Base-by-base conservation (phyloP, 2,888 invertebrate genomes). In the Synanthedon myopaeformis region DNA sequence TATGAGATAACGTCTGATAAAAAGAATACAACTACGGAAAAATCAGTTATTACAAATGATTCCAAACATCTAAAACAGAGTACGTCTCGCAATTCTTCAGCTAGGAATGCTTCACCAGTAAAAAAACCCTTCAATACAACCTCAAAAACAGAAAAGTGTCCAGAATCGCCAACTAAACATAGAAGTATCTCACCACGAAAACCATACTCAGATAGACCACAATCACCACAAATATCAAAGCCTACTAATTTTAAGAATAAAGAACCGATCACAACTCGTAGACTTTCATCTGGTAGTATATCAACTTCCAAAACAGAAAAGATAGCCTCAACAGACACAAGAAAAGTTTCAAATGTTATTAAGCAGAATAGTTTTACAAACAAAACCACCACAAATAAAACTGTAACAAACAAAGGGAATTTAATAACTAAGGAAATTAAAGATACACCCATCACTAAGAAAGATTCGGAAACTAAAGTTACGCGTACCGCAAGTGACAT, bases 401-500 rank as follows among this genome's bases (percentile, higher is more conserved):
- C 61, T 10, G 63, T 62, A 57, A 64, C 68, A 52, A 57, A 64
- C 57, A 84, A 87, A 61, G 76, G 76, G 0, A 54, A 12, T 23
- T 66, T 10, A 74, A 72, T 49, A 45, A 45, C 45, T 45, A 45
- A 45, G 13, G 12, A 8, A 13, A 45, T 13, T n/a, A 74, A 70
- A 61, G 79, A 82, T 42, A 82, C 77, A 2, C 70, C 74, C 3
- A 72, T 69, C 14, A 72, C 82, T 49, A 89, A 76, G 57, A 84
- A 78, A 61, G 79, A 80, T 51, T 57, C 56, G 14, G 88, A 89
- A 49, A 57, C 65, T 17, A 89, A 89, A 71, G 83, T 90, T 49
- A 84, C 81, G 3, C 83, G 90, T 45, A 90, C 91, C 19, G 75
- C 84, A 4, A 91, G 90, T 65, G 91, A 91, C 55, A 85, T 85